Evolutionary conservation across 2,888 invertebrate genomes (phyloP).

Genomic region (Volucella zonaria): DNA sequence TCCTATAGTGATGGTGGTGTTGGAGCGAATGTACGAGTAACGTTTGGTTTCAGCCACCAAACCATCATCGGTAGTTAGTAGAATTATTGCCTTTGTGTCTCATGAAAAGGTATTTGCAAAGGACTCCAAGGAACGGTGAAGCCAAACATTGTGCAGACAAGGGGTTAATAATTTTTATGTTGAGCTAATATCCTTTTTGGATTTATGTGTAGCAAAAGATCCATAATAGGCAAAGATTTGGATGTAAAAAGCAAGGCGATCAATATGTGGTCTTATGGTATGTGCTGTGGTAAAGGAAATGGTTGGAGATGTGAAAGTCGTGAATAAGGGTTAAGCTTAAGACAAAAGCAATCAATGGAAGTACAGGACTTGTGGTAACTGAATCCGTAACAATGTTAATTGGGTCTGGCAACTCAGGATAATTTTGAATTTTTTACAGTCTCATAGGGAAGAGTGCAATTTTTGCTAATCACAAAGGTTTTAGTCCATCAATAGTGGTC

Average conservation of each 20-base stretch:
- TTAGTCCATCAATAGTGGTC: too few relatives aligned
- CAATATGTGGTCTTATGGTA: conserved; percentile 25
- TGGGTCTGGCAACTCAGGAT: conserved; percentile 4
- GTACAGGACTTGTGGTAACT: conserved; percentile 11
- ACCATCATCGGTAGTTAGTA: conserved; percentile 70
- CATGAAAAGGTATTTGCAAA: conserved; percentile 71
- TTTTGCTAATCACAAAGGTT: too few relatives aligned
- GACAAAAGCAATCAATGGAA: conserved; percentile 36
- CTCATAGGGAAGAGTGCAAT: neutral
- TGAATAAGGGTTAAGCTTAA: conserved; percentile 41
- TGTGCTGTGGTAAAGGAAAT: conserved; percentile 30
- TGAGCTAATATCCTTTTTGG: conserved; percentile 68
- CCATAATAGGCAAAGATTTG: conserved; percentile 54
- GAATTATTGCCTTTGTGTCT: conserved; percentile 73
- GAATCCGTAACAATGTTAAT: conserved; percentile 48
- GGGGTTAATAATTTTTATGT: conserved; percentile 70
- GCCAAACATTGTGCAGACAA: conserved; percentile 70
- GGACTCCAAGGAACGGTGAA: conserved; percentile 67
- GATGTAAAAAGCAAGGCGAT: conserved; percentile 34
- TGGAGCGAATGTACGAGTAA: neutral
- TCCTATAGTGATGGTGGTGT: conserved; percentile 20
- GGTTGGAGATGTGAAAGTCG: conserved; percentile 27
- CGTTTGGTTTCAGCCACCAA: conserved; percentile 60
- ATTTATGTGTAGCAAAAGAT: conserved; percentile 53
- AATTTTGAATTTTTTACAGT: neutral